A percentile compares a stretch with the other conserved stretches of the same genome.
Conservation (phyloP, 2,888 invertebrate genomes). For the Eudasyphora cyanicolor region DNA sequence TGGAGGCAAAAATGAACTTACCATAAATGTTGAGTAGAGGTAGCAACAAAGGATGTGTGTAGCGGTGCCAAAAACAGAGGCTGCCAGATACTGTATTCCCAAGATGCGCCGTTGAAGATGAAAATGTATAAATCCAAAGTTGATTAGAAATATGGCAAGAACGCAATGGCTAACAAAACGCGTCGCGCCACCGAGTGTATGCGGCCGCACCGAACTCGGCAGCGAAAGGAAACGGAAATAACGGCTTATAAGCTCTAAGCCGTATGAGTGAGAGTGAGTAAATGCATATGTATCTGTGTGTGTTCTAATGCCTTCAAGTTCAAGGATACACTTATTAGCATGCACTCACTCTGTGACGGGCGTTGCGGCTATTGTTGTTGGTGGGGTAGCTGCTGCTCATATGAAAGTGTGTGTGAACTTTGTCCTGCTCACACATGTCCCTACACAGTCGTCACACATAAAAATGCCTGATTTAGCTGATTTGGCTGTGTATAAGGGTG, state of each 20-base stretch:
- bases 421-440: neutral
- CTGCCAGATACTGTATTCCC: neutral
- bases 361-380: neutral
- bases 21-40: neutral
- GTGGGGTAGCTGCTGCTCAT: neutral
- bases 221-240: constrained; percentile 21
- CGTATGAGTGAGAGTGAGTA: neutral
- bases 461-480: neutral
- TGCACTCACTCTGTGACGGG: neutral
- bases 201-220: neutral
- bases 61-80: neutral
- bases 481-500: neutral
- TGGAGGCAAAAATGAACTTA: neutral
- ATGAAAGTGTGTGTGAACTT: neutral
- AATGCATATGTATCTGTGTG: neutral
- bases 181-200: neutral
- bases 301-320: constrained; percentile 60
- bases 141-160: no score
- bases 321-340: constrained; percentile 59
- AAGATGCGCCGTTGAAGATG: constrained; percentile 30
- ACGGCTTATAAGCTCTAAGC: constrained; percentile 34
- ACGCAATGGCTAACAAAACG: neutral
- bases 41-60: neutral
- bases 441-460: no score
- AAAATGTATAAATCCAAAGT: constrained; percentile 26